These are phyloP conservation scores for Sebastes wilsoni DNA, from an alignment of 2,797 vertebrate species.

Conservation along the genomic window DNA sequence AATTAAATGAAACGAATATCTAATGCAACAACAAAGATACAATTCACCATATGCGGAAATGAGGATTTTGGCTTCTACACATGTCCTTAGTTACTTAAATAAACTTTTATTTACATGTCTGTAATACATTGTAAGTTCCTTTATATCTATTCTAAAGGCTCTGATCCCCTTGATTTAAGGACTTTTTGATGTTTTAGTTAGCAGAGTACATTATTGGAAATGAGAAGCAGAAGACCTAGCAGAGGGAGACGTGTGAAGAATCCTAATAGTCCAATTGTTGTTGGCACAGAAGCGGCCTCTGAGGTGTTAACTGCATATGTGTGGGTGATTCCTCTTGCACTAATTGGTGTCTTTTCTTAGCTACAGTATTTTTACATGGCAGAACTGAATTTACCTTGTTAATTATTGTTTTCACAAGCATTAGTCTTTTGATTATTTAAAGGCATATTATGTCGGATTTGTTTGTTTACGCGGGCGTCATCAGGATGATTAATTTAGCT, in stretches of 20 bases:
- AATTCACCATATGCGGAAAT: too few relatives aligned
- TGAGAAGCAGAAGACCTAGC: slow-evolving; percentile 29
- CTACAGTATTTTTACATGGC: slow-evolving; percentile 42
- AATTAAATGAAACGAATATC: too few relatives aligned
- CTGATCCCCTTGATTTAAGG: not conserved
- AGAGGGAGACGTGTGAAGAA: slow-evolving; percentile 58
- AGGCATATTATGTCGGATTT: slow-evolving; percentile 33
- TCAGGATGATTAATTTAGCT: slow-evolving; percentile 33
- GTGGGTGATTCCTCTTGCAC: slow-evolving; percentile 51
- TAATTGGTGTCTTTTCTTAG: slow-evolving; percentile 60
- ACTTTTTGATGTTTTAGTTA: slow-evolving; percentile 13
- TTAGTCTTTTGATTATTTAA: slow-evolving; percentile 54
- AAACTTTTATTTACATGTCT: slow-evolving; percentile 1
- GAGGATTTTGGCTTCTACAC: too few relatives aligned
- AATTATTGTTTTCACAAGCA: slow-evolving; percentile 41
- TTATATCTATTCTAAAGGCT: slow-evolving; percentile 9
- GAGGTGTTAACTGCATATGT: slow-evolving; percentile 61
- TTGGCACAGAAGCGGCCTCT: slow-evolving; percentile 55
- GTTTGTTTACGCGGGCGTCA: not conserved
- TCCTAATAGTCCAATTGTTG: slow-evolving; percentile 50
- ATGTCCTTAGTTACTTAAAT: not conserved
- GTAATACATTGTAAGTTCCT: not conserved
- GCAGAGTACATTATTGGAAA: slow-evolving; percentile 23
- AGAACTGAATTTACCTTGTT: slow-evolving; percentile 62
- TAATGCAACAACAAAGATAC: too few relatives aligned